These are phyloP conservation scores for Ispidina picta DNA, from an alignment of 2,797 vertebrate genomes.

Conservation along the genomic window DNA sequence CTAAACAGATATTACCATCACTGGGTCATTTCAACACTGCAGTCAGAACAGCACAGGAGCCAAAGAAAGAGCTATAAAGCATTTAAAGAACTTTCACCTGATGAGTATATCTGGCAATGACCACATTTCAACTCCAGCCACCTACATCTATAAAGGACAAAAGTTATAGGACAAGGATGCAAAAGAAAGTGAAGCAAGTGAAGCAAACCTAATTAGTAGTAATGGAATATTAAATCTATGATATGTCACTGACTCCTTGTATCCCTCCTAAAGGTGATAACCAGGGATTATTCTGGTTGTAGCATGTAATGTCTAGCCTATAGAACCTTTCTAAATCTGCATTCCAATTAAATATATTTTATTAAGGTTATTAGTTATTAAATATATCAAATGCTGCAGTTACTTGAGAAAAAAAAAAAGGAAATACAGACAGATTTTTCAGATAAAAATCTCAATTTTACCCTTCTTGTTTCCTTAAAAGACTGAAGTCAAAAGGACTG, in stretches of 20 bases:
- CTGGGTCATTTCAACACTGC: not conserved
- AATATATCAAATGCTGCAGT: not conserved
- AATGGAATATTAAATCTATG: constrained; percentile 19
- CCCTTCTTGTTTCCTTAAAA: not conserved
- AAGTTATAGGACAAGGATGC: not conserved
- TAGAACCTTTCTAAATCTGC: not conserved
- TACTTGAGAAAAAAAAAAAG: not conserved
- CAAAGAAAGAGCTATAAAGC: not conserved
- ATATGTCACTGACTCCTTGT: not conserved
- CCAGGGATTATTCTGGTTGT: not conserved
- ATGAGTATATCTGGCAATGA: not conserved
- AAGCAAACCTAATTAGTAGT: constrained; percentile 42
- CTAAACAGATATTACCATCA: not conserved
- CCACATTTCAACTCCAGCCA: not conserved
- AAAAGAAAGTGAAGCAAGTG: constrained; percentile 14
- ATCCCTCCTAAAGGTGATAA: not conserved
- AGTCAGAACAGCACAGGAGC: not conserved
- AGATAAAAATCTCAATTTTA: not conserved
- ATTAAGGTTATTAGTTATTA: not conserved
- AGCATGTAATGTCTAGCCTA: not conserved
- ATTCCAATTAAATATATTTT: not conserved
- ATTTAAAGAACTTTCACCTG: not conserved
- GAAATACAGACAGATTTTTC: not conserved
- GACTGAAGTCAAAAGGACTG: not conserved
- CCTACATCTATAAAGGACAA: constrained; percentile 23